Evolutionary conservation across 2,888 invertebrate species (phyloP), one percentile per base, ranked within the genome.

Genomic region (Autographa gamma): DNA sequence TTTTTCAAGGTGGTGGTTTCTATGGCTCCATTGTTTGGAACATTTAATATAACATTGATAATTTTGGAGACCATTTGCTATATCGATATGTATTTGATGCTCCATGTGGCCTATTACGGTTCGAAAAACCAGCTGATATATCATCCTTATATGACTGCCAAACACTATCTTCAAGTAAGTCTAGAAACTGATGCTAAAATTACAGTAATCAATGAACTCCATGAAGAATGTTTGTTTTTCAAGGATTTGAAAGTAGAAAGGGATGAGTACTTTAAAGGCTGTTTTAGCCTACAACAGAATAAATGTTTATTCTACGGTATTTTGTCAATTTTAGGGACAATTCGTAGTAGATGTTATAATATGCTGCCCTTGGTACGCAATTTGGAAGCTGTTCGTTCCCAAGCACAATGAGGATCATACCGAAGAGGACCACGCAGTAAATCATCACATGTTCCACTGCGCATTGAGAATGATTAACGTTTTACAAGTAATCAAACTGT

Each of bases 91-190:
- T 96, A 96, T 78, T 74, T 96, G 63, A 95, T 94, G 94, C 86
- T 96, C 0, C 95, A 96, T 74, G 95, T 96, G 5, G 95, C 96
- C 13, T 96, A 91, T 80, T 96, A 96, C 71, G 96, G 96, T 0
- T 72, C 89, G 0, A 92, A 94, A 80, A 94, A 96, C 76, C 95
- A 96, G 76, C 85, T 96, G 13, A 93, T 96, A 68, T 95, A 94
- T 75, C 96, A 96, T 86, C 96, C 96, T 11, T 95, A 95, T 80
- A 88, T 94, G 85, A 96, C 96, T 8, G 96, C 96, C 1, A 91
- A 84, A 73, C 90, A 96, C 79, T 96, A 96, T 86, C 76, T 96
- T 13, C 91, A 81, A 83, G 95, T 94, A 73, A 85, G 86, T 56
- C n/a, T n/a, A n/a, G n/a, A 48, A 1, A 48, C 16, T 16, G 14